Base-by-base conservation (phyloP, 2,888 invertebrate species). In the Tetanocera ferruginea region DNA sequence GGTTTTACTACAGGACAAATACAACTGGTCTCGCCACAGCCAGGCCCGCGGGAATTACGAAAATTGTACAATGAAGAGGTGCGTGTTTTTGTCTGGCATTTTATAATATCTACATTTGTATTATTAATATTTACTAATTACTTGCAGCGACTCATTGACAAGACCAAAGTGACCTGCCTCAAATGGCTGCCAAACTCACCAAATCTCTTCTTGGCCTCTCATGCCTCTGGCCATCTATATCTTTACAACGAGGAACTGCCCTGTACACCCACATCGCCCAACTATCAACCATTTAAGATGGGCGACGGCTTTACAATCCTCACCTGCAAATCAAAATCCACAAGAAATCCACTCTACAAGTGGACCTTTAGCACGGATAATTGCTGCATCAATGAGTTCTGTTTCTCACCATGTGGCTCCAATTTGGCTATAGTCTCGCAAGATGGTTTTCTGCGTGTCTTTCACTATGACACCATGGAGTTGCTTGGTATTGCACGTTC, bases 1-100 rank as follows among this genome's bases (percentile, higher is more conserved):
- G 99, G 99, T 78, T 99, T 99, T 91, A 97, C 98, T 85, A 98
- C 98, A 34, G 99, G 99, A 81, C 98, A 99, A 91, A 96, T 99
- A 88, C 98, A 99, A 90, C 92, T 99, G 83, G 97, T 99, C 88
- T 98, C 99, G 91, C 98, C 98, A 76, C 98, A 99, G 91, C 98
- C 98, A 78, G 95, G 98, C 87, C 97, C 96, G 87, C 98, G 98
- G 89, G 98, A 99, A 92, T 92, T 96, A 86, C 97, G 96, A 91
- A 97, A 97, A 93, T 92, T 98, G 83, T 99, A 96, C 91, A 99
- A 99, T 93, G 98, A 99, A 93, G 99, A 99, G 93, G 97, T 97
- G 88, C 90, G 83, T 81, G 31, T 5, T 17, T n/a, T 43, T 34
- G 14, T 69, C 37, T 37, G 5, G 31, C 49, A 51, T 17, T 34